These are phyloP conservation scores for Drosophila watanabei DNA, from an alignment of 1,140 invertebrate genomes.

Conservation along the genomic window DNA sequence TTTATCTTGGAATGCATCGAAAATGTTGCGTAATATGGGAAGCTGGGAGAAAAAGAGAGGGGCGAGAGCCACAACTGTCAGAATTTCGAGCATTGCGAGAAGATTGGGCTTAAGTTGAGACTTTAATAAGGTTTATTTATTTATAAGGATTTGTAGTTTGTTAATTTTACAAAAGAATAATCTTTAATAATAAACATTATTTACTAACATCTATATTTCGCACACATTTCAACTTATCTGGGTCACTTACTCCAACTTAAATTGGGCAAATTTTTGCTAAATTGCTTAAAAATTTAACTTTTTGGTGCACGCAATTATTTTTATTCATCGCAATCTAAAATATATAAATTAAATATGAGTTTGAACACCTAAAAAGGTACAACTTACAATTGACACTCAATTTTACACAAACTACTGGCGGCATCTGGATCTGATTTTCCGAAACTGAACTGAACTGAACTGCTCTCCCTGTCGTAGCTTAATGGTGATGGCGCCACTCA, in stretches of 20 bases:
- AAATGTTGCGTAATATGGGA: constrained; percentile 55
- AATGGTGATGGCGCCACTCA: neutral
- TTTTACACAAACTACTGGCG: neutral
- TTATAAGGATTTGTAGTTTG: neutral
- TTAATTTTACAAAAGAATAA: neutral
- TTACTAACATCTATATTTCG: too few species aligned
- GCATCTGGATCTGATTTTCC: neutral
- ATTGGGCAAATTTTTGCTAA: too few species aligned
- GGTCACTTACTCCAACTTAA: too few species aligned
- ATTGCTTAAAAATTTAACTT: too few species aligned
- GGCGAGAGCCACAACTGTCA: neutral
- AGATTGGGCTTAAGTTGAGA: too few species aligned
- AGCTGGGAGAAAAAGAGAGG: constrained; percentile 1
- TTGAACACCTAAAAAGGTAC: neutral
- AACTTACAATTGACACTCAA: neutral
- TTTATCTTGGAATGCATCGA: constrained; percentile 68
- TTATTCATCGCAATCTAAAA: fast-evolving
- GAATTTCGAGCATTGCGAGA: neutral
- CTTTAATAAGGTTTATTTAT: neutral
- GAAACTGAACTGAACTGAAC: neutral
- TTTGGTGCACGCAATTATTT: neutral
- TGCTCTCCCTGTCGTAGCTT: fast-evolving
- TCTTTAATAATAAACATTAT: neutral
- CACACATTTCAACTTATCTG: too few species aligned
- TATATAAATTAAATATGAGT: neutral